A percentile compares a stretch with the other conserved stretches of the same genome.
These are phyloP conservation scores for Ephestia elutella DNA, from an alignment of 1,140 invertebrate species.

Conservation along the genomic window DNA sequence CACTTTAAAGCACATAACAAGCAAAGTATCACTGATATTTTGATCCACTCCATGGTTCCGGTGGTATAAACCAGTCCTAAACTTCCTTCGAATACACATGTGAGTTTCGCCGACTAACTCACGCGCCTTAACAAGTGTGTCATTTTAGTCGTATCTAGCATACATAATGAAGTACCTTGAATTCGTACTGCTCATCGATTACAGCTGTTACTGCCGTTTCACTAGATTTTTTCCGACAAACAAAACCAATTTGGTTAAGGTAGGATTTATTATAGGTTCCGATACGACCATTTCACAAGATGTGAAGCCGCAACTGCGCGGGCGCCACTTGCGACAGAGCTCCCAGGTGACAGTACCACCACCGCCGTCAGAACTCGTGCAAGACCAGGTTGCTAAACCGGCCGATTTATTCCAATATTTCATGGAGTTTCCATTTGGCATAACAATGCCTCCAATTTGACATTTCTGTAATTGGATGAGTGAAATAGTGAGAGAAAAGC, in stretches of 20 bases:
- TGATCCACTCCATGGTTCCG: slow-evolving; percentile 40
- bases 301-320: slow-evolving; percentile 50
- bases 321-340: slow-evolving; percentile 54
- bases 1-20: slow-evolving; percentile 47
- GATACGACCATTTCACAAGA: slow-evolving; percentile 72
- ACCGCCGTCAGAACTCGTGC: slow-evolving; percentile 33
- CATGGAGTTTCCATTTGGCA: slow-evolving; percentile 32
- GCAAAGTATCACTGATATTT: slow-evolving; percentile 35
- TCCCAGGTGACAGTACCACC: slow-evolving; percentile 27
- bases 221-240: slow-evolving; percentile 49
- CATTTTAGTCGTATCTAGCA: slow-evolving; percentile 39
- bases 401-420: slow-evolving; percentile 37
- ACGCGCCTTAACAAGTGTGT: slow-evolving; percentile 33
- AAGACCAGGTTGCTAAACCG: slow-evolving; percentile 60
- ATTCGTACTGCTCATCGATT: background rate
- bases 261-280: slow-evolving; percentile 68
- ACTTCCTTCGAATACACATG: slow-evolving; percentile 1
- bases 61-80: background rate
- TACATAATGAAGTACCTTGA: background rate
- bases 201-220: slow-evolving; percentile 27
- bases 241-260: slow-evolving; percentile 61
- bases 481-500: slow-evolving; percentile 28
- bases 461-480: slow-evolving; percentile 33
- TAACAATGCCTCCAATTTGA: slow-evolving; percentile 27
- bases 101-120: slow-evolving; percentile 12